These are phyloP conservation scores for Atrina japonica DNA, from an alignment of 2,888 invertebrate species.

Conservation along the genomic window DNA sequence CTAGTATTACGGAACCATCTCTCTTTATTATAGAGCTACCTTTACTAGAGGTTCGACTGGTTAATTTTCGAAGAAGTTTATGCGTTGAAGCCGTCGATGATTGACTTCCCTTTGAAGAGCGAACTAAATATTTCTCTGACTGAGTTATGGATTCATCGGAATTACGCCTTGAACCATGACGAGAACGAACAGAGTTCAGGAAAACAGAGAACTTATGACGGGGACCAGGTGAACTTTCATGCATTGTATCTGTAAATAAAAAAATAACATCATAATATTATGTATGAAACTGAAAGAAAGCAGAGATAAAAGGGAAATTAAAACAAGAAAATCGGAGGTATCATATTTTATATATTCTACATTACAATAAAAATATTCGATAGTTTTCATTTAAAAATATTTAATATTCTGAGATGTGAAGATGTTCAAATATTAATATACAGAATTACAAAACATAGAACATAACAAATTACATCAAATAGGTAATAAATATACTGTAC, in stretches of 20 bases:
- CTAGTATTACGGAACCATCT: slow-evolving; percentile 70
- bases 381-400: too few species aligned
- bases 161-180: slow-evolving; percentile 18
- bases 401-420: too few species aligned
- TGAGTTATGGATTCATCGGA: slow-evolving; percentile 33
- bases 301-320: too few species aligned
- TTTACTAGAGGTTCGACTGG: slow-evolving; percentile 57
- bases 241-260: slow-evolving; percentile 48
- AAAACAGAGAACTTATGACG: slow-evolving; percentile 36
- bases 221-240: slow-evolving; percentile 41
- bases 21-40: slow-evolving; percentile 69
- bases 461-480: too few species aligned
- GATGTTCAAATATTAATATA: too few species aligned
- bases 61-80: slow-evolving; percentile 53
- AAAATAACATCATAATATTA: not conserved
- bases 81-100: slow-evolving; percentile 39
- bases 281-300: too few species aligned
- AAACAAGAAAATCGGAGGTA: too few species aligned
- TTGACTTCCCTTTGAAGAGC: slow-evolving; percentile 15
- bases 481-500: too few species aligned
- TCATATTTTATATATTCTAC: too few species aligned
- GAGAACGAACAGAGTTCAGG: slow-evolving; percentile 36
- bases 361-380: too few species aligned
- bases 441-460: too few species aligned
- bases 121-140: slow-evolving; percentile 1